Percentiles rank a stretch among this genome's conserved stretches.
Conservation (phyloP, 2,888 invertebrate species). For the Hololepta plana region DNA sequence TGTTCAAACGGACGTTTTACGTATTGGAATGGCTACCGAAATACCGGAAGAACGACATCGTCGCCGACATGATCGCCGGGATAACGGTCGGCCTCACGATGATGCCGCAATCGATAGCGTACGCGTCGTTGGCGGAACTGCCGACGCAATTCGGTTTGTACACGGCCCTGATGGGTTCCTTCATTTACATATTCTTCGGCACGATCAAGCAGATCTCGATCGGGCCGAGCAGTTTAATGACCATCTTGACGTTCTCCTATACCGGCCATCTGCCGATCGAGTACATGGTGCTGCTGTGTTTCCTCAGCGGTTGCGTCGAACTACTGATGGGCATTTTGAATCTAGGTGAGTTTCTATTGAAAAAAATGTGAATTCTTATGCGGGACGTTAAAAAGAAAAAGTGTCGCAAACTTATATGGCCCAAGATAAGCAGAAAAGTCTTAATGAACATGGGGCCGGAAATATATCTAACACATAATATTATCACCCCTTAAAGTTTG, state of each 20-base stretch:
- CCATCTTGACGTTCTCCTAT: constrained; percentile 61
- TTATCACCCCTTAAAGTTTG: too few relatives aligned
- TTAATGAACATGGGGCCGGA: too few relatives aligned
- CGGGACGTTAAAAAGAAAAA: too few relatives aligned
- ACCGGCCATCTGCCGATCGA: constrained; percentile 50
- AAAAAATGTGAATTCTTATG: too few relatives aligned
- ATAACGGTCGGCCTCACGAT: constrained; percentile 78
- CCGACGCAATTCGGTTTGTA: constrained; percentile 85
- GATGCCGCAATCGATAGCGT: constrained; percentile 86
- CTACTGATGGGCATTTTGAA: constrained; percentile 65
- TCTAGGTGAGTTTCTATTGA: constrained; percentile 40
- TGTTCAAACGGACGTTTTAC: too few relatives aligned
- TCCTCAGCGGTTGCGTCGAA: constrained; percentile 61
- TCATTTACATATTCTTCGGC: constrained; percentile 75
- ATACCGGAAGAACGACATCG: constrained; percentile 49
- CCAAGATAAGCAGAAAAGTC: too few relatives aligned
- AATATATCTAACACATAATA: too few relatives aligned
- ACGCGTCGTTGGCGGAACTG: constrained; percentile 69
- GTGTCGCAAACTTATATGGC: too few relatives aligned
- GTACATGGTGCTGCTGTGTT: constrained; percentile 56
- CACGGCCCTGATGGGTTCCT: constrained; percentile 76
- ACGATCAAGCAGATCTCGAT: constrained; percentile 60
- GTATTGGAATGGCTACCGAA: too few relatives aligned
- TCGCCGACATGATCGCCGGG: constrained; percentile 75
- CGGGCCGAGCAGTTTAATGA: constrained; percentile 89